These are phyloP conservation scores for Phalacrocorax aristotelis DNA, from an alignment of 2,113 vertebrate genomes.

Conservation along the genomic window DNA sequence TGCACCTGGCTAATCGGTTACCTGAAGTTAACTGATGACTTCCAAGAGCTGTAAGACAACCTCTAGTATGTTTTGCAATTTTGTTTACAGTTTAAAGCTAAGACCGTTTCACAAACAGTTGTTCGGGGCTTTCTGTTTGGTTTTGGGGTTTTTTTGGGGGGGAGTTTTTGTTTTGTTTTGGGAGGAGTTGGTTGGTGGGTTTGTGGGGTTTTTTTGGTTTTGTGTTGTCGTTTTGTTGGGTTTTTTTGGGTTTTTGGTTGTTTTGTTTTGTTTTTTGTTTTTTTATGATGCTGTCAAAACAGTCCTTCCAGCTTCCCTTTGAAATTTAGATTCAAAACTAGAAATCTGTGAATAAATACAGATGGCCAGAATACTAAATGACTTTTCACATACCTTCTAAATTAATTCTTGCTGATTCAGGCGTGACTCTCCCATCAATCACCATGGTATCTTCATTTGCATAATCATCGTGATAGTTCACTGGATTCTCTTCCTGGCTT, in stretches of 20 bases:
- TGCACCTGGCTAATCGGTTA: not conserved
- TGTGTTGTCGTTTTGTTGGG: not conserved
- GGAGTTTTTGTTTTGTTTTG: too few species aligned
- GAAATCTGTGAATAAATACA: slow-evolving; percentile 39
- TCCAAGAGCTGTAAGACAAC: not conserved
- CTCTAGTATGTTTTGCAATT: not conserved
- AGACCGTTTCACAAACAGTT: not conserved
- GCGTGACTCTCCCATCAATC: slow-evolving; percentile 80
- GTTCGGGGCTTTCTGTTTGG: not conserved
- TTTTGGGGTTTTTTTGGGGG: not conserved
- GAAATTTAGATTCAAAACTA: not conserved
- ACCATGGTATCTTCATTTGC: slow-evolving; percentile 72
- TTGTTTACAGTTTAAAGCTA: not conserved
- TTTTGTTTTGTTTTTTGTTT: not conserved
- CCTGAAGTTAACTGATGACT: not conserved
- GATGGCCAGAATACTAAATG: slow-evolving; percentile 28
- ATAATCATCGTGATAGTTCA: slow-evolving; percentile 67
- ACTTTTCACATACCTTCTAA: slow-evolving; percentile 76
- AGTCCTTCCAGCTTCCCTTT: not conserved
- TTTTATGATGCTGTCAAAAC: not conserved
- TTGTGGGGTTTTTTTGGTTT: not conserved
- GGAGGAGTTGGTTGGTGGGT: too few species aligned
- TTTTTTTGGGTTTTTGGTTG: not conserved
- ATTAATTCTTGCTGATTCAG: slow-evolving; percentile 85
- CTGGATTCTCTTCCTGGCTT: slow-evolving; percentile 70